Evolutionary conservation across 2,888 invertebrate genomes (phyloP), one percentile per base, ranked within the genome.

Genomic region (Proisotoma minuta): DNA sequence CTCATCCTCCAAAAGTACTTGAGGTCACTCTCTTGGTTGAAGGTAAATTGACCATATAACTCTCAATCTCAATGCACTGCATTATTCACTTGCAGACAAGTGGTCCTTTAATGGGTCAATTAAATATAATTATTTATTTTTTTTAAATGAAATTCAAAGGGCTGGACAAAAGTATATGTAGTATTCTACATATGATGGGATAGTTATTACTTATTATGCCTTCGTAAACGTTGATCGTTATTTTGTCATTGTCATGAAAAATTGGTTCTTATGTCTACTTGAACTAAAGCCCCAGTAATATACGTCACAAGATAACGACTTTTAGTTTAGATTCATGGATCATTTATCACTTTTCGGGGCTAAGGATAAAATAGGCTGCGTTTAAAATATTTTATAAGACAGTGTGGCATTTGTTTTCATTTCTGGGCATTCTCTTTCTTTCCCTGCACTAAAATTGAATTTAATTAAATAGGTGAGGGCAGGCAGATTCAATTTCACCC

Each of bases 1-100:
- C 82, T 52, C 81, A 82, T 77, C 82, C 82, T 70, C 81, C 82
- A 18, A 78, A 80, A 73, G 80, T 81, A 62, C 79, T 81, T 74
- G 79, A 80, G 75, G 78, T 80, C 68, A 78, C 79, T 75, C 76
- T 82, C 66, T 78, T 78, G 73, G 79, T 82, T 18, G 81, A 80
- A 75, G 81, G 81, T 81, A 22, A 50, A 34, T 34, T 34, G 34
- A 15, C 8, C 34, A 18, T 48, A 20, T 15, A 56, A 47, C 20
- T 24, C n/a, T n/a, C n/a, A n/a, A n/a, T n/a, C n/a, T n/a, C n/a
- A n/a, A n/a, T n/a, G n/a, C n/a, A n/a, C n/a, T n/a, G n/a, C n/a
- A n/a, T n/a, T n/a, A n/a, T n/a, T n/a, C n/a, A n/a, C n/a, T n/a
- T n/a, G n/a, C n/a, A n/a, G n/a, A n/a, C n/a, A n/a, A n/a, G n/a